Percentiles rank a stretch among this genome's conserved stretches.
These are phyloP conservation scores for Zaprionus gabonicus DNA, from an alignment of 1,140 invertebrate species.

Conservation along the genomic window DNA sequence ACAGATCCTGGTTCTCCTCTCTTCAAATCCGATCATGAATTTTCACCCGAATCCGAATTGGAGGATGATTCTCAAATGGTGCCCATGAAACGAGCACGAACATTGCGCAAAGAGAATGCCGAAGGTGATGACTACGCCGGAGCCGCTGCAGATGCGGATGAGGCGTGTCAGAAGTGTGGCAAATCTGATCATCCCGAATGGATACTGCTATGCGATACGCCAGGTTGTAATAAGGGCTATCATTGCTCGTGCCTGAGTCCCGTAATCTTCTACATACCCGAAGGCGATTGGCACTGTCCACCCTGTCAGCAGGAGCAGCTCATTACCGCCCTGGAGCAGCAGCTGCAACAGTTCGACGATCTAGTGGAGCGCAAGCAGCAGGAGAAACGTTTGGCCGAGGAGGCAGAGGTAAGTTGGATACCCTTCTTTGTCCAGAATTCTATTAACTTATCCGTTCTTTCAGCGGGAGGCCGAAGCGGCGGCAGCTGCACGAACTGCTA, in stretches of 20 bases:
- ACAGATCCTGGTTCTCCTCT: constrained; percentile 87
- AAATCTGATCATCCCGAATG: constrained; percentile 97
- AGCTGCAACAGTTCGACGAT: constrained; percentile 88
- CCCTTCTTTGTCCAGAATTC: not conserved
- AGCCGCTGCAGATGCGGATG: constrained; percentile 85
- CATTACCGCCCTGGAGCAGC: constrained; percentile 88
- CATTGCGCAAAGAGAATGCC: constrained; percentile 88
- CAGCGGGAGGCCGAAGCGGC: constrained; percentile 38
- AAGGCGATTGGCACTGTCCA: constrained; percentile 98
- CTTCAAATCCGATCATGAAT: constrained; percentile 95
- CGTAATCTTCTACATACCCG: constrained; percentile 95
- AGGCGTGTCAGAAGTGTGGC: constrained; percentile 93
- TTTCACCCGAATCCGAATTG: constrained; percentile 91
- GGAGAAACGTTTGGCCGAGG: constrained; percentile 88
- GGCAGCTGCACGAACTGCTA: constrained; percentile 41
- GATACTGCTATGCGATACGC: constrained; percentile 96
- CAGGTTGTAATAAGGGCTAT: constrained; percentile 94
- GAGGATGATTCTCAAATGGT: constrained; percentile 87
- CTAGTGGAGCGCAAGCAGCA: constrained; percentile 89
- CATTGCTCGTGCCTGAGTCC: constrained; percentile 97
- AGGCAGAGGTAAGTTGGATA: constrained; percentile 70
- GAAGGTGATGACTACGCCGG: constrained; percentile 76
- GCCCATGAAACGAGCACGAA: constrained; percentile 89
- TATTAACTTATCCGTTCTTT: not conserved
- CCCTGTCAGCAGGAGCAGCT: constrained; percentile 95